Conservation (phyloP, 2,113 vertebrate genomes). For the Lamprotornis superbus region DNA sequence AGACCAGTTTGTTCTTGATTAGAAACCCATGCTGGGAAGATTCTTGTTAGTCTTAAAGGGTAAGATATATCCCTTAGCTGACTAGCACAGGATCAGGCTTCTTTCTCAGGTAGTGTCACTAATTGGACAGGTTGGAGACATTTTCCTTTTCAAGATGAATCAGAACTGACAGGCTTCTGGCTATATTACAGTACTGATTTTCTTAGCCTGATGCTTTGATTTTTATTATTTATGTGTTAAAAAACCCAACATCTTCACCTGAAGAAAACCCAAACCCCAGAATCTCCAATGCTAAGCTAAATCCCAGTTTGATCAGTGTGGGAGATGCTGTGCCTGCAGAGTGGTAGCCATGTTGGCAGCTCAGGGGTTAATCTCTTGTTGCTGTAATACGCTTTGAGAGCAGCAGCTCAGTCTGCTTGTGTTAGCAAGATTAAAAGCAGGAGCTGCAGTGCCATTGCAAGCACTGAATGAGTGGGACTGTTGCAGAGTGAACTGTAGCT, state of each 20-base stretch:
- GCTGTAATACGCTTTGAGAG: conserved; percentile 79
- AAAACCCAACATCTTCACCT: neutral
- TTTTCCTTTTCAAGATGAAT: conserved; percentile 36
- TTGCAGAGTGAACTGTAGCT: conserved; percentile 72
- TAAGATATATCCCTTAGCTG: neutral
- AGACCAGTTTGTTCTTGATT: neutral
- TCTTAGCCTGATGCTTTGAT: neutral
- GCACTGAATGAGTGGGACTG: conserved; percentile 71
- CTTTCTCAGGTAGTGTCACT: neutral
- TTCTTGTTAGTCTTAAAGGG: conserved; percentile 1
- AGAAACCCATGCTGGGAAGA: neutral
- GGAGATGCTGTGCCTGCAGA: conserved; percentile 66
- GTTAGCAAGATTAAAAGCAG: conserved; percentile 85
- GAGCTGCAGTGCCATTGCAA: conserved; percentile 83
- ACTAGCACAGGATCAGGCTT: neutral
- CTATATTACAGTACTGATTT: neutral
- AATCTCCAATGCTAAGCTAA: neutral
- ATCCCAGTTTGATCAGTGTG: neutral
- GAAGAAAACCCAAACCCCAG: neutral
- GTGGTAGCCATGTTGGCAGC: conserved; percentile 81
- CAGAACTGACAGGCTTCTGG: neutral
- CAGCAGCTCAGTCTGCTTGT: conserved; percentile 82
- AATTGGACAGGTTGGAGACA: neutral
- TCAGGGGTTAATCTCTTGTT: conserved; percentile 82
- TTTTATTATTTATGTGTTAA: neutral